A percentile compares a stretch with the other conserved stretches of the same genome.
phyloP scores from a whole-genome alignment of 2,113 vertebrate species.

The Motacilla alba region DNA sequence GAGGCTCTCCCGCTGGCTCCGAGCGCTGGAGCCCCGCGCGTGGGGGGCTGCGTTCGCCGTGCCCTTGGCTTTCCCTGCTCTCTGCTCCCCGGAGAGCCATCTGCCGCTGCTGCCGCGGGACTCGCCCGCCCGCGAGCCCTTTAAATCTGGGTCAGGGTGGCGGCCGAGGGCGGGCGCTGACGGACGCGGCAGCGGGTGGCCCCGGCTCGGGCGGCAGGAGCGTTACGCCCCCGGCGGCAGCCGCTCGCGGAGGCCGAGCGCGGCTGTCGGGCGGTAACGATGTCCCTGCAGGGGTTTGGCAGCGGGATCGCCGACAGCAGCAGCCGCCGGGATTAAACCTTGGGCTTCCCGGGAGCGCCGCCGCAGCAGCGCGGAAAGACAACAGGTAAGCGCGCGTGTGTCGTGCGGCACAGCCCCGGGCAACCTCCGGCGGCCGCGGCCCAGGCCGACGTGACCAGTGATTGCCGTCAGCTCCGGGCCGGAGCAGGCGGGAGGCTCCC shows the following conservation, averaged over 20 bases:
- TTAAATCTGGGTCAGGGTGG: background rate
- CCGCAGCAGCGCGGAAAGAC: background rate
- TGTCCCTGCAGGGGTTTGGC: background rate
- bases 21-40: rapidly evolving
- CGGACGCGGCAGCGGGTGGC: background rate
- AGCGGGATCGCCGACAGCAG: background rate
- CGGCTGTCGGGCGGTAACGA: too few species aligned
- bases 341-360: too few species aligned
- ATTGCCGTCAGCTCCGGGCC: too few species aligned
- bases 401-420: rapidly evolving
- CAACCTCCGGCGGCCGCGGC: background rate
- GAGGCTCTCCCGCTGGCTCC: rapidly evolving
- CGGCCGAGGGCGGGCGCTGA: background rate
- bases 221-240: background rate
- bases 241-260: too few species aligned
- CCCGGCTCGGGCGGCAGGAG: background rate
- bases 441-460: background rate
- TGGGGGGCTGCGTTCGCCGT: rapidly evolving
- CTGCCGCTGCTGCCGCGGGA: background rate
- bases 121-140: background rate
- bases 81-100: too few species aligned
- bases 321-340: background rate
- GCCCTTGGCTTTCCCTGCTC: rapidly evolving
- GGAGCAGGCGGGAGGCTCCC: too few species aligned
- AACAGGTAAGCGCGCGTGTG: background rate